Evolutionary conservation across 2,113 vertebrate species (phyloP).

Genomic region (Phyllopteryx taeniolatus): DNA sequence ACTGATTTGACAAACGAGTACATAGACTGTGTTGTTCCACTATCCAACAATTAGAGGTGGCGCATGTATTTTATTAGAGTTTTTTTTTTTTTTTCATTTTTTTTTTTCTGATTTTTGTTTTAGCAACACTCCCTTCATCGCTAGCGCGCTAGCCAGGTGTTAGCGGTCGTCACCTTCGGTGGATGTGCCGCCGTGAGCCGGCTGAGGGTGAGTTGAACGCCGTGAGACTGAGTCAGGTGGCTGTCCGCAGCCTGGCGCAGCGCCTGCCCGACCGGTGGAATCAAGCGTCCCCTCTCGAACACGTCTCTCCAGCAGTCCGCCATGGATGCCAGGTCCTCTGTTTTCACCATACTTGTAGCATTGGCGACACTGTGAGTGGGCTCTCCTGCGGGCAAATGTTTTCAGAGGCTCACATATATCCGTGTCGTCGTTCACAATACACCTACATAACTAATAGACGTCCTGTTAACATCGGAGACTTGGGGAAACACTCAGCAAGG

Average conservation of each 20-base stretch:
- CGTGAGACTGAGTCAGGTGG: constrained; percentile 44
- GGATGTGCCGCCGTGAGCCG: constrained; percentile 67
- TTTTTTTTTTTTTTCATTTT: no score
- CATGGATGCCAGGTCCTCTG: constrained; percentile 41
- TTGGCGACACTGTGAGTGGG: neutral
- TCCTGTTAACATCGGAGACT: neutral
- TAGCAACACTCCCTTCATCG: neutral
- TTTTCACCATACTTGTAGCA: constrained; percentile 22
- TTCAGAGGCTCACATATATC: neutral
- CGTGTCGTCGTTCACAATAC: neutral
- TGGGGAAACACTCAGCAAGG: neutral
- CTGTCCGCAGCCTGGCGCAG: constrained; percentile 49
- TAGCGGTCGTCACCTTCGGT: constrained; percentile 74
- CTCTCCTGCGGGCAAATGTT: neutral
- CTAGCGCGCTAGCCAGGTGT: neutral
- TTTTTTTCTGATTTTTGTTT: neutral
- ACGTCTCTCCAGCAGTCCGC: constrained; percentile 70
- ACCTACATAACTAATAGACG: neutral
- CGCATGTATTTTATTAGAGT: no score
- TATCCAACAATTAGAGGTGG: no score
- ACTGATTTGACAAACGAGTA: no score
- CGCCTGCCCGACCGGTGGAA: constrained; percentile 77
- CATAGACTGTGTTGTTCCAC: no score
- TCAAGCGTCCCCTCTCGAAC: constrained; percentile 60
- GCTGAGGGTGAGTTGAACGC: constrained; percentile 77